Evolutionary conservation across 2,797 vertebrate genomes (phyloP).

Genomic region (Enteromius thamalakanensis): DNA sequence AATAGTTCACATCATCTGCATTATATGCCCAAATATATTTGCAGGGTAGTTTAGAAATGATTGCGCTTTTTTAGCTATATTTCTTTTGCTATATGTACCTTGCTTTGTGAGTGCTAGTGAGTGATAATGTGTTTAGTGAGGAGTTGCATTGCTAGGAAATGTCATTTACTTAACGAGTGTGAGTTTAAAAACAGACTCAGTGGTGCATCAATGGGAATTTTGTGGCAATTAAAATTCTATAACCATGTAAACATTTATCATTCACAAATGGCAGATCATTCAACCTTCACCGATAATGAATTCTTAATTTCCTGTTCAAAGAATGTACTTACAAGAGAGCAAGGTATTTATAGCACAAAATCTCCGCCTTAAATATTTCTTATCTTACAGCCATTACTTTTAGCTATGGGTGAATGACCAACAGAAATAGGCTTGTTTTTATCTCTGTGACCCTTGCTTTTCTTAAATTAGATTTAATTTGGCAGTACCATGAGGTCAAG

Average conservation of each 20-base stretch:
- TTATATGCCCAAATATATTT: background rate
- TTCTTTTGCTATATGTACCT: constrained; percentile 5
- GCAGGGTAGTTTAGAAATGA: background rate
- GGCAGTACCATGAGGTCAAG: background rate
- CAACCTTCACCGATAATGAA: background rate
- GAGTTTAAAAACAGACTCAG: constrained; percentile 1
- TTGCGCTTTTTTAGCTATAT: background rate
- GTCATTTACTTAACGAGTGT: background rate
- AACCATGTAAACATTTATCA: background rate
- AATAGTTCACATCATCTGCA: background rate
- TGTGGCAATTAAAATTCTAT: background rate
- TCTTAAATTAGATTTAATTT: constrained; percentile 4
- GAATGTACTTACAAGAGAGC: constrained; percentile 14
- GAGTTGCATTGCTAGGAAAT: background rate
- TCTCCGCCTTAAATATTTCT: constrained; percentile 5
- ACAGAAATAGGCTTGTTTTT: background rate
- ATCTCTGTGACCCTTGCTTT: constrained; percentile 2
- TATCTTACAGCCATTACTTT: constrained; percentile 21
- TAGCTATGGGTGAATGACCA: background rate
- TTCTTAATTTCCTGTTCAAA: constrained; percentile 30
- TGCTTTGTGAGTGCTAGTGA: background rate
- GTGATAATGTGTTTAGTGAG: background rate
- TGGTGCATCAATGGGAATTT: background rate
- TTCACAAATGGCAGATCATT: constrained; percentile 13
- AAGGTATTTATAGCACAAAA: constrained; percentile 10